Evolutionary conservation across 2,113 vertebrate species (phyloP), one percentile per base, ranked within the genome.

Genomic region (Morphnarchus princeps): DNA sequence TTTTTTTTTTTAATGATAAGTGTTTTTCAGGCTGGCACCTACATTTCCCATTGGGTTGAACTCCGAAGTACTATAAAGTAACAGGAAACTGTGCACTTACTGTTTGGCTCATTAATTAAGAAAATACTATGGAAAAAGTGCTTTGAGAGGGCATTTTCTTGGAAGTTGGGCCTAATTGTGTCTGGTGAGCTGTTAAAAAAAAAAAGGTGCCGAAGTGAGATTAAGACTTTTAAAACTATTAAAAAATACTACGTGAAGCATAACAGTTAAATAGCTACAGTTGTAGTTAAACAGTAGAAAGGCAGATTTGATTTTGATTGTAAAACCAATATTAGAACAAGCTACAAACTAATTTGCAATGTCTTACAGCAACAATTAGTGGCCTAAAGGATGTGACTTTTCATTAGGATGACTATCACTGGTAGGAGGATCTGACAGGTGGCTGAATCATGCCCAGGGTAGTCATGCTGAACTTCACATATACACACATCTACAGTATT

Each of bases 311-410:
- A 83, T 76, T 97, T 94, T 82, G 73, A 38, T 62, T 52, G 36
- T 61, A 92, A 96, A 94, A 65, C 42, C 76, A 92, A 52, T 67
- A 94, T 84, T 87, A 96, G 86, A 95, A 89, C 32, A 63, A 72
- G 70, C 43, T 82, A 76, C 80, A 77, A 72, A 87, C 38, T 87
- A 83, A 83, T 96, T 84, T 94, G 61, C 54, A 80, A 34, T 58
- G 72, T 77, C 67, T 70, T 90, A 63, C 34, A 94, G 69, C 76
- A 93, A 59, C 89, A 95, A 91, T 84, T 89, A 89, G 55, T 82
- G 81, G 90, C 73, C 67, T 87, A 91, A 88, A 96, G 92, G 93
- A 97, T 93, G 92, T 92, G 90, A 93, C 82, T 95, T 96, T 76
- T 96, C 84, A 93, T 96, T 57, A 62, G 76, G 83, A 65, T 92